Evolutionary conservation across 2,113 vertebrate genomes (phyloP), one percentile per base, ranked within the genome.

Genomic region (Hyaena hyaena): DNA sequence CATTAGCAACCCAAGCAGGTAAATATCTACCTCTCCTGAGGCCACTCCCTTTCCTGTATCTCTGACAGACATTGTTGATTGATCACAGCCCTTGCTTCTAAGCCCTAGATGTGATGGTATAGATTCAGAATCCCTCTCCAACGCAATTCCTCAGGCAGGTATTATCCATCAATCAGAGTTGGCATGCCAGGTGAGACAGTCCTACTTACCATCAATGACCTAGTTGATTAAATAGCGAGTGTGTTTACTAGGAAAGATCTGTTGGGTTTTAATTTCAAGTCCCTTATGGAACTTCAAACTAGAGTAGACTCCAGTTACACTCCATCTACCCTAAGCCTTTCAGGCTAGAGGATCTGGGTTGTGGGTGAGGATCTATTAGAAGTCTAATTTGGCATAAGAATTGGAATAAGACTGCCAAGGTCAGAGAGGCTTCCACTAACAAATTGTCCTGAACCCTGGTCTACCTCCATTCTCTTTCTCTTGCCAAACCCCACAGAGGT

Each of bases 211-310:
- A 58, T 66, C 96, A 71, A 53, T 66, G 86, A 95, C 96, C 92
- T 83, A 45, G 74, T 12, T 87, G 95, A 93, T 92, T 96, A 92
- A 96, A 93, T 24, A 80, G 86, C 33, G 71, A 79, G 92, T 87
- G 90, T 88, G 94, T 95, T 90, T 33, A 77, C 93, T 89, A 92
- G 89, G 74, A 91, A 96, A 93, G 77, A 39, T 73, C 86, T n/a
- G 63, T 66, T 71, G 84, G 68, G 96, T 84, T 96, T 98, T 58
- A 7, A 39, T 98, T 97, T 98, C 96, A 86, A 48, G 89, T 68
- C 43, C 65, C 76, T 90, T 21, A n/a, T 8, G 76, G 86, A 92
- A 97, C 74, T 65, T 95, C 95, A 87, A 68, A 92, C 86, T 15
- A 92, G 48, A 84, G 48, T 21, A 14, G 31, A 77, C 39, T 97